phyloP scores from a whole-genome alignment of 2,888 invertebrate species.

The Norana najaformis region DNA sequence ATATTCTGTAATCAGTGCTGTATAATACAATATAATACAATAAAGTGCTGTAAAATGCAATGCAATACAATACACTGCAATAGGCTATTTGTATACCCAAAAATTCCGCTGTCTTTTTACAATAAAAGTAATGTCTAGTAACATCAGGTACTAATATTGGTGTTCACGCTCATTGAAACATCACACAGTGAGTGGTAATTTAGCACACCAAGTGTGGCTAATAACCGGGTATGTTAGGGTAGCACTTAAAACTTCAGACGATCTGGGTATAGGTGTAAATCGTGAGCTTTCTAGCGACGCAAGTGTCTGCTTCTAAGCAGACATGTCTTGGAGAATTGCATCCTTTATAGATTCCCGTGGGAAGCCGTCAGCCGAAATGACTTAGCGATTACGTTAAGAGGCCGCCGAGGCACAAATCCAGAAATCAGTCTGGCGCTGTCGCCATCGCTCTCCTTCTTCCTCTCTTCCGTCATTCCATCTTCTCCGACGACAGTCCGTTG shows the following conservation, averaged over 20 bases:
- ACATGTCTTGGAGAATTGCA: not conserved
- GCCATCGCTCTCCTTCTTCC: no score
- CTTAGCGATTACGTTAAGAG: constrained; percentile 13
- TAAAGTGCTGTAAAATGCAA: not conserved
- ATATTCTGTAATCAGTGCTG: no score
- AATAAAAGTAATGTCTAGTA: not conserved
- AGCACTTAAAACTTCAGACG: no score
- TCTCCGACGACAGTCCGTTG: not conserved
- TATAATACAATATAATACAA: not conserved
- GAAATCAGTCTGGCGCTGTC: not conserved
- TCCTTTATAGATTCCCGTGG: not conserved
- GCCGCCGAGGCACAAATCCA: not conserved
- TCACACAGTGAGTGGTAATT: not conserved
- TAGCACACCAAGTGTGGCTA: not conserved
- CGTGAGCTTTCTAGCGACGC: no score
- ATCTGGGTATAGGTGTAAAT: no score
- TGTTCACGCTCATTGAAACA: not conserved
- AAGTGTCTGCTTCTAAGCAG: not conserved
- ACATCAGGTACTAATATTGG: not conserved
- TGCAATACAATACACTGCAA: not conserved
- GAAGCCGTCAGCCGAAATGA: not conserved
- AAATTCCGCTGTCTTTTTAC: not conserved
- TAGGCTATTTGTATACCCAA: no score
- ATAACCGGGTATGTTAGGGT: not conserved
- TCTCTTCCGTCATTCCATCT: not conserved